phyloP scores from a whole-genome alignment of 2,888 invertebrate genomes.

The Dascillus cervinus region DNA sequence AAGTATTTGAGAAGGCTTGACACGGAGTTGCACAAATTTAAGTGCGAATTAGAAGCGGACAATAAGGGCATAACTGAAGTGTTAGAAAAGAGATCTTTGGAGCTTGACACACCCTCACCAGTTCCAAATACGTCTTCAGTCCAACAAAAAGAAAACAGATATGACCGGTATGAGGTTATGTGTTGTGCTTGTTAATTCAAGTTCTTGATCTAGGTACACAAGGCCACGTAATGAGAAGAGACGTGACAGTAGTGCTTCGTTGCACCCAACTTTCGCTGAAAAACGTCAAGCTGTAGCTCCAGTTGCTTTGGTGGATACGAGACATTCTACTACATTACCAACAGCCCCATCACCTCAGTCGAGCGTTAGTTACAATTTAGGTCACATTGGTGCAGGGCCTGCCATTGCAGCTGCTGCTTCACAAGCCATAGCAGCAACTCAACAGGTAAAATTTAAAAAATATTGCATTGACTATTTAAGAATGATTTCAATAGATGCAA shows the following conservation, averaged over 20 bases:
- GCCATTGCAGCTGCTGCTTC: constrained; percentile 92
- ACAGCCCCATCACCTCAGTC: constrained; percentile 35
- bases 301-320: constrained; percentile 27
- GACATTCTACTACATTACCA: constrained; percentile 21
- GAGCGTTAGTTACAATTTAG: constrained; percentile 56
- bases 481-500: constrained; percentile 60
- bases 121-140: constrained; percentile 14
- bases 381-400: constrained; percentile 79
- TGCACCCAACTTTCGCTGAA: constrained; percentile 41
- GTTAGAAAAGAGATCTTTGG: constrained; percentile 86
- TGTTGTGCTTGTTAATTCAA: neutral
- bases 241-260: constrained; percentile 58
- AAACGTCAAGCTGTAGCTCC: constrained; percentile 41
- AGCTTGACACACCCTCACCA: constrained; percentile 62
- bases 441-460: constrained; percentile 52
- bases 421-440: constrained; percentile 93
- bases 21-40: constrained; percentile 91
- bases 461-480: neutral
- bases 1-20: constrained; percentile 83
- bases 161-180: constrained; percentile 28
- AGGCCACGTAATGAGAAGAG: constrained; percentile 67
- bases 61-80: constrained; percentile 96
- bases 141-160: constrained; percentile 68
- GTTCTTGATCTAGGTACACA: constrained; percentile 37
- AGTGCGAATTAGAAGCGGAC: constrained; percentile 97